Conservation (phyloP, 1,140 invertebrate genomes). For the Procambarus clarkii region DNA sequence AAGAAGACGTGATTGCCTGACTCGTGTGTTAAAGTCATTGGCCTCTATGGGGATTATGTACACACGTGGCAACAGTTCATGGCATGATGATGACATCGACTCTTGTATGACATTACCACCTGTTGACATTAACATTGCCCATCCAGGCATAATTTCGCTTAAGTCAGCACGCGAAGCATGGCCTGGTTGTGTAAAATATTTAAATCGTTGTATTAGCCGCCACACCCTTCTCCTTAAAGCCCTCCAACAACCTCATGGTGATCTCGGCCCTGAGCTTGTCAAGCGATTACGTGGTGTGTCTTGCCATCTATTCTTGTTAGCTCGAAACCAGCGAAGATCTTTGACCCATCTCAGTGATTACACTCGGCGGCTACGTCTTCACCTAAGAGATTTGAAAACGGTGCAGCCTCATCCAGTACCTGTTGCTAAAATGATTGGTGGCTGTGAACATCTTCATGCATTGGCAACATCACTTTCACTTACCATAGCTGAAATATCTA, state of each 20-base stretch:
- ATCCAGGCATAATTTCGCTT: slow-evolving; percentile 73
- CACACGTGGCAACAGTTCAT: slow-evolving; percentile 68
- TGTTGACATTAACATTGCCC: slow-evolving; percentile 72
- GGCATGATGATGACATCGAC: slow-evolving; percentile 64
- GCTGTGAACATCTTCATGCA: slow-evolving; percentile 45
- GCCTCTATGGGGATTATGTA: slow-evolving; percentile 59
- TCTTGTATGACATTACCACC: slow-evolving; percentile 72
- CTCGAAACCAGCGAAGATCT: slow-evolving; percentile 39
- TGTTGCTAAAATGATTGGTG: slow-evolving; percentile 18
- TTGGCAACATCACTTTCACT: slow-evolving; percentile 58
- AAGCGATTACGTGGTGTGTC: slow-evolving; percentile 90
- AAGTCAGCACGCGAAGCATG: slow-evolving; percentile 78
- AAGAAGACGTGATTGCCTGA: slow-evolving; percentile 46
- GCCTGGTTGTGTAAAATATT: slow-evolving; percentile 86
- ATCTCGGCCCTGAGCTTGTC: slow-evolving; percentile 87
- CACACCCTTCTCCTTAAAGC: slow-evolving; percentile 82
- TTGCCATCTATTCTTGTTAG: slow-evolving; percentile 79
- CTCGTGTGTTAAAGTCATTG: slow-evolving; percentile 66
- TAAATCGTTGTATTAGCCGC: slow-evolving; percentile 83
- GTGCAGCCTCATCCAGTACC: slow-evolving; percentile 33
- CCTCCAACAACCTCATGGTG: slow-evolving; percentile 82
- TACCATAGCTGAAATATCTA: slow-evolving; percentile 39
- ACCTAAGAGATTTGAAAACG: slow-evolving; percentile 40
- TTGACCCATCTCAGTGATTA: slow-evolving; percentile 37
- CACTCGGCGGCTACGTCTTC: slow-evolving; percentile 27